Percentiles rank a stretch among this genome's conserved stretches.
These are phyloP conservation scores for Pemphigus obesinymphae DNA, from an alignment of 1,140 invertebrate species.

Conservation along the genomic window DNA sequence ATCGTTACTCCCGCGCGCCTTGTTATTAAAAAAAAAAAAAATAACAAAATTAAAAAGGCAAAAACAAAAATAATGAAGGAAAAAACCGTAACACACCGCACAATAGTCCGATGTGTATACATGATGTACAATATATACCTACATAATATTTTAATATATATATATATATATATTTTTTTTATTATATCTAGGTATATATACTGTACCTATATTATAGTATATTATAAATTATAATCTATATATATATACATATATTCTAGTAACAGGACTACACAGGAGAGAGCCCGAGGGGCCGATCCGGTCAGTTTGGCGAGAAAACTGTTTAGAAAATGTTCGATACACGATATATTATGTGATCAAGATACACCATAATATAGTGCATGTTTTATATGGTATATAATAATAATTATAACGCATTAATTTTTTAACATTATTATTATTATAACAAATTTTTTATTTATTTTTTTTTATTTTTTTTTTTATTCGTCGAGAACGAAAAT, in stretches of 20 bases:
- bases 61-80: background rate
- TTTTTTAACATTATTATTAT: background rate
- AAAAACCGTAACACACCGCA: background rate
- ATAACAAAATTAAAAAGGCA: background rate
- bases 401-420: background rate
- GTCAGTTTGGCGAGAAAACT: conserved; percentile 33
- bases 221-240: no score
- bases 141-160: background rate
- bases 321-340: conserved; percentile 15
- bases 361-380: conserved; percentile 6
- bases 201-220: background rate
- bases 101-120: background rate
- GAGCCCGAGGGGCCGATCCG: background rate
- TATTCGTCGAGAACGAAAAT: background rate
- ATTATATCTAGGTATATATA: background rate
- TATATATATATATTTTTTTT: background rate
- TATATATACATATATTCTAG: no score
- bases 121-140: background rate
- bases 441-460: no score
- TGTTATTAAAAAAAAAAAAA: background rate
- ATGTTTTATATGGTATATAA: no score
- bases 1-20: background rate
- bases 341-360: background rate
- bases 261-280: no score
- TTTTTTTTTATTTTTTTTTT: background rate